Evolutionary conservation across 2,888 invertebrate genomes (phyloP).

Genomic region (Temnothorax rugatulus): DNA sequence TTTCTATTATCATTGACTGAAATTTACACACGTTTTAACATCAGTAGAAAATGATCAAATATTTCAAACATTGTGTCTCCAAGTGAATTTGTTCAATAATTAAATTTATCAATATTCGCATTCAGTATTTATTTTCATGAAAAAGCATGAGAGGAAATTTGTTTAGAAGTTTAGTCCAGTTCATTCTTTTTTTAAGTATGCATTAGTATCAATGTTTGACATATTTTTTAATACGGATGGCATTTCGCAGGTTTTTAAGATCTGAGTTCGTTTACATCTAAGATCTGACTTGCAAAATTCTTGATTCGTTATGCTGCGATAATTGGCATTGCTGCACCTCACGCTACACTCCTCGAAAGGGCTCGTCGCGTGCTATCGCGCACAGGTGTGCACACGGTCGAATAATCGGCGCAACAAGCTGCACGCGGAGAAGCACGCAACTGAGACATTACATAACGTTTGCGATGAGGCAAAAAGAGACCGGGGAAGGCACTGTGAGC

Average conservation of each 20-base stretch:
- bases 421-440: constrained; percentile 54
- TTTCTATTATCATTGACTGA: constrained; percentile 2
- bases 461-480: constrained; percentile 42
- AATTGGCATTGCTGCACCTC: constrained; percentile 26
- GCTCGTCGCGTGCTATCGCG: constrained; percentile 49
- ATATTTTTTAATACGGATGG: neutral
- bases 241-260: neutral
- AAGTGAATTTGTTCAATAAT: neutral
- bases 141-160: neutral
- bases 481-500: neutral
- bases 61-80: neutral
- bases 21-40: neutral
- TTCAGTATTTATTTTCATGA: neutral
- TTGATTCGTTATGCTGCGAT: constrained; percentile 32
- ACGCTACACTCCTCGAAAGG: neutral
- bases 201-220: neutral
- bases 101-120: neutral
- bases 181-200: neutral
- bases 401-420: constrained; percentile 59
- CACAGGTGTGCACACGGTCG: constrained; percentile 64
- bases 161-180: neutral
- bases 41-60: neutral
- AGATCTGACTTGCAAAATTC: constrained; percentile 34
- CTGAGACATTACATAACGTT: constrained; percentile 70
- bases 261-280: neutral